Base-by-base conservation (phyloP, 2,113 vertebrate species). In the Notothenia coriiceps region DNA sequence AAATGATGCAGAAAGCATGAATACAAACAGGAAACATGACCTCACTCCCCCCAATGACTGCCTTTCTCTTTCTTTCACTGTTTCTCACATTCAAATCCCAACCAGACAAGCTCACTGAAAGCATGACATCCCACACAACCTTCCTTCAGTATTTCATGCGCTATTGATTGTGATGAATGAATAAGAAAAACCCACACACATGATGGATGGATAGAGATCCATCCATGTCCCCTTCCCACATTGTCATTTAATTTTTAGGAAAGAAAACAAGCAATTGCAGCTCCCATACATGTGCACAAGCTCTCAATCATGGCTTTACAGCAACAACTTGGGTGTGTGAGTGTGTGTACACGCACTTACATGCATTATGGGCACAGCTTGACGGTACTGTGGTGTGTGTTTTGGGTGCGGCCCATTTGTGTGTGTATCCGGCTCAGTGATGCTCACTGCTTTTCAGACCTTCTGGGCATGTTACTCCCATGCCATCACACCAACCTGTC, bases 361-460 rank as follows among this genome's bases (percentile, higher is more conserved):
- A 67, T 50, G 74, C 74, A 46, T 55, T 25, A 71, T 66, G 65
- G 29, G 49, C 57, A 66, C 65, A 82, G 80, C 67, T 61, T 17
- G 49, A 84, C 54, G 54, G 55, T 51, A 20, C 25, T 12, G 51
- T 74, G 50, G n/a, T 77, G 64, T 83, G 79, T 82, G 62, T 70
- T 70, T 54, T 72, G 79, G 75, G 72, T 18, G 22, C 18, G 61
- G 73, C 52, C 72, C 54, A 66, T 64, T 52, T 77, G 74, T 86
- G 70, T 70, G 67, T 52, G 71, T 44, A 43, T 72, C 49, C 25
- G 49, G 72, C 71, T 83, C 80, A 82, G 80, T 80, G 84, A 70
- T 14, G 74, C 76, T 86, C 60, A 33, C 55, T 77, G 56, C 78
- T 84, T 73, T 68, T 70, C 57, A 80, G 74, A 82, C 79, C 83